phyloP scores from a whole-genome alignment of 2,797 vertebrate genomes.

The Acrossocheilus wenchowensis region DNA sequence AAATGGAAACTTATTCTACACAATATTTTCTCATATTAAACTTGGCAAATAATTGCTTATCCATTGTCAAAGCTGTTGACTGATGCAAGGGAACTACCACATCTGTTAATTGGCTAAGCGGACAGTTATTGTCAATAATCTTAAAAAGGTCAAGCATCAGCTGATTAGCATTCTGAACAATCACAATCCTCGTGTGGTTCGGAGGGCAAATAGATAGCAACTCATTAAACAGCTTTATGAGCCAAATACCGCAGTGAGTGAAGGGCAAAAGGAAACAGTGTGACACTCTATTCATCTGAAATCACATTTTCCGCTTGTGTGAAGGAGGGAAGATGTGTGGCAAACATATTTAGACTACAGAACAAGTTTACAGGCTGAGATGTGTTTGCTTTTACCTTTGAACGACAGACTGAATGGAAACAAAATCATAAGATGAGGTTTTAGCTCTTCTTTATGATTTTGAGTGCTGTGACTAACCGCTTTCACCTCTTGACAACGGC shows the following conservation, averaged over 20 bases:
- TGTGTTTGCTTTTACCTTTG: neutral
- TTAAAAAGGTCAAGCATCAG: neutral
- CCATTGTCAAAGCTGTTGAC: neutral
- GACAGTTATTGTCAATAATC: conserved; percentile 18
- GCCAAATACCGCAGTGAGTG: conserved; percentile 1
- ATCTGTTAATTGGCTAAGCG: neutral
- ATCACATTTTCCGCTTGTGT: conserved; percentile 21
- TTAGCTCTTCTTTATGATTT: conserved; percentile 15
- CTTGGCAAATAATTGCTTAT: neutral
- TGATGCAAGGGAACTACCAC: neutral
- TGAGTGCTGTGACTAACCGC: neutral
- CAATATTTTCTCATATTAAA: neutral
- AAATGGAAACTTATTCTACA: neutral
- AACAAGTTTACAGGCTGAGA: neutral
- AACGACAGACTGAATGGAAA: neutral
- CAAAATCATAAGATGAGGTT: neutral
- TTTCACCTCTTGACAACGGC: conserved; percentile 15
- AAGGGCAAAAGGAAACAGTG: conserved; percentile 21
- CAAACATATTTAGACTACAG: conserved; percentile 18
- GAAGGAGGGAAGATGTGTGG: neutral
- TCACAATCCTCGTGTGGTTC: conserved; percentile 10
- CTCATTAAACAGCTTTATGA: conserved; percentile 10
- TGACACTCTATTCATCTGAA: neutral
- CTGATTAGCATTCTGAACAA: conserved; percentile 20
- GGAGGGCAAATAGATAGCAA: neutral